phyloP scores from a whole-genome alignment of 1,140 invertebrate genomes.

The Eueides isabella region DNA sequence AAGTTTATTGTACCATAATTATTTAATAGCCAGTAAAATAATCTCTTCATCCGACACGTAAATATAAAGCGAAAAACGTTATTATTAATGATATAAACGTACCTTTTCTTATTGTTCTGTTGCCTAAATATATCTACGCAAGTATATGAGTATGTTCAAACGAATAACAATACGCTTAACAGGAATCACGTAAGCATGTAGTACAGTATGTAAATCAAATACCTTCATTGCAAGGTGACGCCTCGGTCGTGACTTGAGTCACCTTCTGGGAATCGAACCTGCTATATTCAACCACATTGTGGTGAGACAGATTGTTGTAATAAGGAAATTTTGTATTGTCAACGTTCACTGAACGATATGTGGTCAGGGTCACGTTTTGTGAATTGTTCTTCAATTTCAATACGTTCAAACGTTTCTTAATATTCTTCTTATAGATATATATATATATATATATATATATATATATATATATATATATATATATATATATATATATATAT shows the following conservation, averaged over 20 bases:
- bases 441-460: too few species aligned
- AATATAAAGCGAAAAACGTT: too few species aligned
- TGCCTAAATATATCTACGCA: too few species aligned
- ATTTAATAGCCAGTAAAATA: too few species aligned
- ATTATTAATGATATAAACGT: too few species aligned
- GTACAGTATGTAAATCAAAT: conserved; percentile 29
- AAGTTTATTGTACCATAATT: too few species aligned
- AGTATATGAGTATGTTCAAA: not conserved
- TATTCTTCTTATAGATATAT: too few species aligned
- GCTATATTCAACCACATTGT: conserved; percentile 17
- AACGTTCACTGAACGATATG: not conserved
- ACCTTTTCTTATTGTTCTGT: too few species aligned
- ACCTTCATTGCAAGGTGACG: conserved; percentile 26
- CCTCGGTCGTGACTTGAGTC: conserved; percentile 22
- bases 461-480: too few species aligned
- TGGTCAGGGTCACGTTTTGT: conserved; percentile 7
- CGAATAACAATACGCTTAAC: not conserved
- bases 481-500: too few species aligned
- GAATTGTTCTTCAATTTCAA: not conserved
- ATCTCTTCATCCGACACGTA: too few species aligned
- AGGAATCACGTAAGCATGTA: conserved; percentile 5
- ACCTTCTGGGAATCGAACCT: conserved; percentile 30
- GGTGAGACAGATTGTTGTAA: conserved; percentile 14
- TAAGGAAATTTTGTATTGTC: conserved; percentile 24
- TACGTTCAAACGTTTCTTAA: not conserved